A percentile compares a stretch with the other conserved stretches of the same genome.
Evolutionary conservation across 2,113 vertebrate species (phyloP).

Genomic region (Colaptes auratus): DNA sequence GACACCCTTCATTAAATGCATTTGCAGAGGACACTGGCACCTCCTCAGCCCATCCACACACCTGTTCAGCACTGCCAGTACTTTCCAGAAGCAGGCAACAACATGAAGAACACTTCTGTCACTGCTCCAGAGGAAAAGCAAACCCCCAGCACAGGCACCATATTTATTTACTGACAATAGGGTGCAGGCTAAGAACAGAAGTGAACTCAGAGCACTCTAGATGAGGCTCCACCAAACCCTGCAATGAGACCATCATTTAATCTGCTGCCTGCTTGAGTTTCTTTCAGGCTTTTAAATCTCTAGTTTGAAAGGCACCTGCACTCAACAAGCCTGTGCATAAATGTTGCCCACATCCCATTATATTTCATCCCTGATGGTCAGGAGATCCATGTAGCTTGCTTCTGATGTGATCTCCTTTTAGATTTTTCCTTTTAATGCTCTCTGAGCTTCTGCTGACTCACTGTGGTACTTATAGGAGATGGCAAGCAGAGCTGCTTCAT

Average conservation of each 20-base stretch:
- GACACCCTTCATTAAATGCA: background rate
- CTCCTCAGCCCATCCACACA: background rate
- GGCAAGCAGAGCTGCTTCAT: constrained; percentile 34
- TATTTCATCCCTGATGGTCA: background rate
- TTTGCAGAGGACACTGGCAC: background rate
- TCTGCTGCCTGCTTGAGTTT: background rate
- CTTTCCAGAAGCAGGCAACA: background rate
- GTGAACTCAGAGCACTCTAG: background rate
- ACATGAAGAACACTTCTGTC: background rate
- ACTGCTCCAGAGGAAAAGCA: background rate
- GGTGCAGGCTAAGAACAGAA: background rate
- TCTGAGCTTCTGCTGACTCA: constrained; percentile 56
- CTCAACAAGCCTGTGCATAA: background rate
- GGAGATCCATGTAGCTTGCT: constrained; percentile 24
- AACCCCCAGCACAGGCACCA: background rate
- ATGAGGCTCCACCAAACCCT: background rate
- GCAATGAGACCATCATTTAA: background rate
- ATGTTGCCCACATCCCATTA: background rate
- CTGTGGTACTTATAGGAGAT: background rate
- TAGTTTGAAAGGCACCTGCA: background rate
- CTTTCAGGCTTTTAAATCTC: constrained; percentile 11
- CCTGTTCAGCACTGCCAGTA: background rate
- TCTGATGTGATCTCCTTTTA: constrained; percentile 22
- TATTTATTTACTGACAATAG: background rate
- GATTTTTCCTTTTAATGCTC: background rate